phyloP scores from a whole-genome alignment of 2,797 vertebrate species.

The Lagorchestes hirsutus region DNA sequence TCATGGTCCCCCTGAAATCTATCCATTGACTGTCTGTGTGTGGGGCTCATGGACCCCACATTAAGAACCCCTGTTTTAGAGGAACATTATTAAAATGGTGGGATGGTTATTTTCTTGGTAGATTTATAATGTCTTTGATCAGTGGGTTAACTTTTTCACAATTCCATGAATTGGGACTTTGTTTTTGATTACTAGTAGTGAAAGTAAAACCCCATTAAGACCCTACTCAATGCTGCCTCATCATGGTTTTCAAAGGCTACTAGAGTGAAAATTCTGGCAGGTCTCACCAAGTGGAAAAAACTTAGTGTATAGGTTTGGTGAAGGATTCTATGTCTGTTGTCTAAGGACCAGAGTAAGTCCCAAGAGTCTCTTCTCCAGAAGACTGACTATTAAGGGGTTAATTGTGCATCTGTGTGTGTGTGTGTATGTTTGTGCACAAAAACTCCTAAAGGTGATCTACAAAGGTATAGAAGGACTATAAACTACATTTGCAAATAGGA shows the following conservation, averaged over 20 bases:
- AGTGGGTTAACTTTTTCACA: not conserved
- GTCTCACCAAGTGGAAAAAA: not conserved
- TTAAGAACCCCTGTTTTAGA: not conserved
- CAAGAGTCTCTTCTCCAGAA: constrained; percentile 13
- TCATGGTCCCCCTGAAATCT: not conserved
- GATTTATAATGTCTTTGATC: not conserved
- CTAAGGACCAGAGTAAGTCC: constrained; percentile 17
- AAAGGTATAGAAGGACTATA: not conserved
- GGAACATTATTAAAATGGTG: not conserved
- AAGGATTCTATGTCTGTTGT: not conserved
- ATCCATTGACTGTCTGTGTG: not conserved
- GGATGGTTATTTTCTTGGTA: not conserved
- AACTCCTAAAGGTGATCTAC: constrained; percentile 12
- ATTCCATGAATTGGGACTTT: not conserved
- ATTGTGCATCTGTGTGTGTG: too few relatives aligned
- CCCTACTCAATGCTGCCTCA: not conserved
- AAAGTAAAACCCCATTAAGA: not conserved
- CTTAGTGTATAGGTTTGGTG: not conserved
- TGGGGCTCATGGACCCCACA: not conserved
- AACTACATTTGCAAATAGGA: not conserved
- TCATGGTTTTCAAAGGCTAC: not conserved
- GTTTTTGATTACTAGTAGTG: not conserved
- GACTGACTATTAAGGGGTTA: not conserved
- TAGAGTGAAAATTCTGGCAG: not conserved
- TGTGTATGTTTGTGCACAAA: not conserved